Evolutionary conservation across 2,888 invertebrate species (phyloP), one percentile per base, ranked within the genome.

Genomic region (Coronaproctus castanopsis): DNA sequence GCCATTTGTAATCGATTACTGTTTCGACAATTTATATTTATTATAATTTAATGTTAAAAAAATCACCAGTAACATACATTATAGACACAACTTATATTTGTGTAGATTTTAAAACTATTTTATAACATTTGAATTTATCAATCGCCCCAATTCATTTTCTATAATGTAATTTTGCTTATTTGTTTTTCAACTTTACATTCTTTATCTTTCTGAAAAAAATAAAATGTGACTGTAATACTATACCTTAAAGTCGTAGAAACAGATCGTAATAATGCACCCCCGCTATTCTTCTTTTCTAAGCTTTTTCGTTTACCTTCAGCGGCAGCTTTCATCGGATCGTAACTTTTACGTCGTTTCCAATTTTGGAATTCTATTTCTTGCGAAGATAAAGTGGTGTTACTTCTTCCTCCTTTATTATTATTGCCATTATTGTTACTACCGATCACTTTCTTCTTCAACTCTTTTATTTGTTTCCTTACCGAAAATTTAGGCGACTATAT

Each of bases 311-410:
- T 82, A 22, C 86, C 91, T 70, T 91, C 89, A 21, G 88, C 88
- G 0, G 92, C 93, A 0, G 93, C 89, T 71, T 85, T 87, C 80
- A 89, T 83, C 24, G 95, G 95, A 75, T 96, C 92, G 73, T 96
- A 96, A 66, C 87, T 90, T 67, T 93, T 93, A 63, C 96, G 77
- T 61, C 95, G 79, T 70, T 92, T 89, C 95, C 95, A 96, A 75
- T 93, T 93, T 71, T 90, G 90, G 76, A 90, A 82, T 69, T 89
- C 87, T 8, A 83, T 81, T 72, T 91, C 90, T 71, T 84, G 81
- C 53, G 82, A 77, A 1, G 83, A 82, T 2, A 85, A 72, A 0
- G 83, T 82, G 24, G 85, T 85, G 68, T 79, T 80, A 66, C 79
- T 79, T 58, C 84, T 73, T 63, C 78, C 80, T 2, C 8, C 14